Evolutionary conservation across 2,113 vertebrate genomes (phyloP).

Genomic region (Hemichromis elongatus): DNA sequence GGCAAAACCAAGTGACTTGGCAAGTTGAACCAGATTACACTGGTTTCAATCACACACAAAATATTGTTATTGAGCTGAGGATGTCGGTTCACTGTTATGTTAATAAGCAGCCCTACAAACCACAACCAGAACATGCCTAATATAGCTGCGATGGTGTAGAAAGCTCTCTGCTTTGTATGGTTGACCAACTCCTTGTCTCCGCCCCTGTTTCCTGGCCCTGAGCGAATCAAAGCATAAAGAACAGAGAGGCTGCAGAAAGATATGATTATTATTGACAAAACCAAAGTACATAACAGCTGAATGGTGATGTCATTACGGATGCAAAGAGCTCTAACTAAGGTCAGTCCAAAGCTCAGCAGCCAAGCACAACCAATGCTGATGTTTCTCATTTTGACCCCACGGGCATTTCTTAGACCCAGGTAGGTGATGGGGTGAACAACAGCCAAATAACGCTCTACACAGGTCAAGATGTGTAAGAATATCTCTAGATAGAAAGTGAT

Average conservation of each 20-base stretch:
- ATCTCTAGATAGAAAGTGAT: too few species aligned
- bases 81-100: neutral
- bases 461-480: too few species aligned
- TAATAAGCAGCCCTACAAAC: neutral
- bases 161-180: neutral
- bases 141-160: neutral
- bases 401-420: too few species aligned
- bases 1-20: rapidly evolving
- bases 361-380: neutral
- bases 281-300: rapidly evolving
- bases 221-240: neutral
- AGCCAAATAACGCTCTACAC: too few species aligned
- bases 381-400: too few species aligned
- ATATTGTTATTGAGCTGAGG: neutral
- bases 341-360: neutral
- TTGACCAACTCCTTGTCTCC: neutral
- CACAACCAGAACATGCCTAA: neutral
- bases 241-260: neutral
- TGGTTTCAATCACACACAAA: neutral
- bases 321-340: rapidly evolving
- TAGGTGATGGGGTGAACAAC: too few species aligned
- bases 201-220: neutral
- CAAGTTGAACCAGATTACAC: rapidly evolving
- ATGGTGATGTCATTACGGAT: rapidly evolving
- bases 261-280: neutral